Evolutionary conservation across 2,888 invertebrate genomes (phyloP).

Genomic region (Falcaria lacertinaria): DNA sequence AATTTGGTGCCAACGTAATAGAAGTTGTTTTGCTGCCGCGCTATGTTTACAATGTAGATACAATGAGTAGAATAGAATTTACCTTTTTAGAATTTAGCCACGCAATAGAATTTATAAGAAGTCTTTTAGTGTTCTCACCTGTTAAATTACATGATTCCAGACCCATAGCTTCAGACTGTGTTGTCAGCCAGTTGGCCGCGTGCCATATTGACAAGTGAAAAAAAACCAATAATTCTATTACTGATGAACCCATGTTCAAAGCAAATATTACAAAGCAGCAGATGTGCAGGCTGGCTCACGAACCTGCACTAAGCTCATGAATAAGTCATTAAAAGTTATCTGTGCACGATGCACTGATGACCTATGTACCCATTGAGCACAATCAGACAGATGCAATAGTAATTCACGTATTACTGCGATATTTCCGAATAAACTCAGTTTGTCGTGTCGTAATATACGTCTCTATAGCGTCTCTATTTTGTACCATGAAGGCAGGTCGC

Average conservation of each 20-base stretch:
- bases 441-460: background rate
- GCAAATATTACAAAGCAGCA: background rate
- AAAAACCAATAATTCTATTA: too few species aligned
- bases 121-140: too few species aligned
- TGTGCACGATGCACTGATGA: constrained; percentile 45
- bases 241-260: background rate
- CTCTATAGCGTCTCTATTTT: background rate
- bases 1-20: too few species aligned
- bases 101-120: too few species aligned
- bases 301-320: constrained; percentile 33
- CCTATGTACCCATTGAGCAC: constrained; percentile 50
- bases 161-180: too few species aligned
- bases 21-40: too few species aligned
- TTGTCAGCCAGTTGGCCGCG: too few species aligned
- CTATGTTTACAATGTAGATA: too few species aligned
- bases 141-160: too few species aligned
- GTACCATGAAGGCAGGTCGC: background rate
- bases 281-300: background rate
- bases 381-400: constrained; percentile 25
- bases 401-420: constrained; percentile 5
- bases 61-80: too few species aligned
- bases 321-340: constrained; percentile 62
- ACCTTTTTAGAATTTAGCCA: too few species aligned
- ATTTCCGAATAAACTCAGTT: constrained; percentile 10
- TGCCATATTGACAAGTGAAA: too few species aligned